Evolutionary conservation across 2,113 vertebrate species (phyloP).

Genomic region (Columbina picui): DNA sequence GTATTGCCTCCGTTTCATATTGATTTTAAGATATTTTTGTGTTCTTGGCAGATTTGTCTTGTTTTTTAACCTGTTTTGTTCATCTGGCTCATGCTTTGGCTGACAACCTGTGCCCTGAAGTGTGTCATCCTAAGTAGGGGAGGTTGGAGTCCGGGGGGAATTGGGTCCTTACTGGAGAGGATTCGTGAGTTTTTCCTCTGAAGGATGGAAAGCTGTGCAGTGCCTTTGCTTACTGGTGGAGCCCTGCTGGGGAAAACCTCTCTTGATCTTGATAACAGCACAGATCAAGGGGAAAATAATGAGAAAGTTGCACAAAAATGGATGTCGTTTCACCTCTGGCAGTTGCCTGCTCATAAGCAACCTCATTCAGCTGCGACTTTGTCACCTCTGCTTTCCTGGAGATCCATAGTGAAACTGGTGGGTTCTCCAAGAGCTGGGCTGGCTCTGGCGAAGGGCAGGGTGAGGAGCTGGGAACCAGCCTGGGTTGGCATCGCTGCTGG

Average conservation of each 20-base stretch:
- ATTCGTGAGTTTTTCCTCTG: not conserved
- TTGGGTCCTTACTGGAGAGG: not conserved
- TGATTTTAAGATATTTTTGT: not conserved
- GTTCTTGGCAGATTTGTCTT: not conserved
- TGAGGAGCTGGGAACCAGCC: not conserved
- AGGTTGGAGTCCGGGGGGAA: not conserved
- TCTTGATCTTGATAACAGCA: not conserved
- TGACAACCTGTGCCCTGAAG: not conserved
- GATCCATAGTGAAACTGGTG: rapidly evolving
- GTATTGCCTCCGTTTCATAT: not conserved
- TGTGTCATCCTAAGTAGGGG: not conserved
- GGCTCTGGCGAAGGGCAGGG: not conserved
- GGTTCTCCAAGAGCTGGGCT: not conserved
- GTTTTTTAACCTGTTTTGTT: not conserved
- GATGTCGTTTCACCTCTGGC: rapidly evolving
- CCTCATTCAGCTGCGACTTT: rapidly evolving
- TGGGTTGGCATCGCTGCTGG: not conserved
- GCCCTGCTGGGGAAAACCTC: not conserved
- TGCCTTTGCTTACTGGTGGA: not conserved
- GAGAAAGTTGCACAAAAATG: not conserved
- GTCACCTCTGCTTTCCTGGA: not conserved
- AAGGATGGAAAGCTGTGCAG: not conserved
- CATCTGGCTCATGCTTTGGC: not conserved
- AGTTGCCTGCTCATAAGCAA: not conserved
- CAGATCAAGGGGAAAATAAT: not conserved